Evolutionary conservation across 2,888 invertebrate genomes (phyloP).

Genomic region (Schizaphis graminum): DNA sequence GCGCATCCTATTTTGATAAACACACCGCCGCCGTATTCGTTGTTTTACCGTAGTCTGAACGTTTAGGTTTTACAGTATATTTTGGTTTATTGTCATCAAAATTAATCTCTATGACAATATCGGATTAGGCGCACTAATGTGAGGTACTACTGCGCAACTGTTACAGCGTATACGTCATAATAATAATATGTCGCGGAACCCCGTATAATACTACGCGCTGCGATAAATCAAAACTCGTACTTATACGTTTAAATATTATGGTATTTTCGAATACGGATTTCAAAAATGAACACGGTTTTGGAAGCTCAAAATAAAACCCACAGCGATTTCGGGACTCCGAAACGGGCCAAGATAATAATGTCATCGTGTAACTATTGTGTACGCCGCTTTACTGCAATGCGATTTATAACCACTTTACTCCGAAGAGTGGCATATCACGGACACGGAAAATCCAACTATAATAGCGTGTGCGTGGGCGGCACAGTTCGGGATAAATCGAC

Average conservation of each 20-base stretch:
- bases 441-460: slow-evolving; percentile 6
- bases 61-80: background rate
- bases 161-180: background rate
- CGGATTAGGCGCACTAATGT: background rate
- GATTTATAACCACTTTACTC: slow-evolving; percentile 41
- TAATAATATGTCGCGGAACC: background rate
- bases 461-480: slow-evolving; percentile 3
- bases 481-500: background rate
- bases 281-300: background rate
- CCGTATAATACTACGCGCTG: background rate
- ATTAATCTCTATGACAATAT: background rate
- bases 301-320: background rate
- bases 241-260: background rate
- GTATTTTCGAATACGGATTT: background rate
- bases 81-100: background rate
- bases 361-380: background rate
- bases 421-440: background rate
- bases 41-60: background rate
- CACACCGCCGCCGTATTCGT: background rate
- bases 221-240: background rate
- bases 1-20: background rate
- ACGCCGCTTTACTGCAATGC: background rate
- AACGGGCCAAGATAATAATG: background rate
- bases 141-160: background rate
- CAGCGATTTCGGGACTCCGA: background rate